Evolutionary conservation across 1,140 invertebrate species (phyloP), one percentile per base, ranked within the genome.

Genomic region (Macrotrachela quadricornifera): DNA sequence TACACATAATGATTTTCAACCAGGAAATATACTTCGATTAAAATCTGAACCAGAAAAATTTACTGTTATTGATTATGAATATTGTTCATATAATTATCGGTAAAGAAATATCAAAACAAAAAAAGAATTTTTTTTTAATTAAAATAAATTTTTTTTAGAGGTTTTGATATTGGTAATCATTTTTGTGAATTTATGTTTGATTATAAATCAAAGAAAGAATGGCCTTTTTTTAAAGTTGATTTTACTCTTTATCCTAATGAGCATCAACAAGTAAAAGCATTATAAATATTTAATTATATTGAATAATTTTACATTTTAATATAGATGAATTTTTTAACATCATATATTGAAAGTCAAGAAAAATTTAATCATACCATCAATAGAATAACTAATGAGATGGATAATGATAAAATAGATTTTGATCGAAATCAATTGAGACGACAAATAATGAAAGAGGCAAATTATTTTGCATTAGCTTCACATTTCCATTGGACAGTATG

Each of bases 1-100:
- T 68, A 91, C 85, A 63, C 91, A 97, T 69, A 96, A 96, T 67
- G 91, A 96, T 64, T 74, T 94, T 65, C 90, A 96, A 70, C 86
- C 92, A 76, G 91, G 90, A 66, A 79, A 75, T 60, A 73, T 74
- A 53, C 59, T 75, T 13, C 45, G 44, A 38, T 16, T 51, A 39
- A 30, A 30, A 30, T 30, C 21, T 30, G 3, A 30, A 30, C 10
- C n/a, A 14, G 51, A 47, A 9, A 61, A 64, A 50, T 64, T 85
- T 13, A 60, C 67, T 39, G 73, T 87, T 21, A 85, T 87, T 62
- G 86, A 92, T 65, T 91, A 84, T 68, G 86, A 92, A 69, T 92
- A 90, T 64, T 85, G 84, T 64, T 82, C 83, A 0, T 90, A 90
- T 68, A 90, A 88, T 65, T 85, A 87, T 65, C 71, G 64, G 63